Evolutionary conservation across 64 coral and sea anemone genomes (phyloP), one percentile per base, ranked within the genome.

Genomic region (Stichodactyla helianthus): DNA sequence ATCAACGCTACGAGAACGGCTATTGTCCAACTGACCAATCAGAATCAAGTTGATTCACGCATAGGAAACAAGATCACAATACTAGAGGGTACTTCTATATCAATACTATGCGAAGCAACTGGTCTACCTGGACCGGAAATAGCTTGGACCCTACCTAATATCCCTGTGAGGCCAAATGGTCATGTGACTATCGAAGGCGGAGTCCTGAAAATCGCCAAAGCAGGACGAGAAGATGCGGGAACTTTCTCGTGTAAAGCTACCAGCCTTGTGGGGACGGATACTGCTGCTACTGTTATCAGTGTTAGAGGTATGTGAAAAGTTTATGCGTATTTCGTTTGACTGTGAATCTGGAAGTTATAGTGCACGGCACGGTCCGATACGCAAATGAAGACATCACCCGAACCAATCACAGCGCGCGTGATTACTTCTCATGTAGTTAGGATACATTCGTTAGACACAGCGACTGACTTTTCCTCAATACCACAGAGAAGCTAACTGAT

Each of bases 21-120:
- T 5, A 13, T 59, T 59, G 25, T 27, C 22, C 52, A 84, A n/a
- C 56, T 59, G 14, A 55, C 44, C 52, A 84, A 55, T 31, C 52
- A 56, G 23, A 53, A 84, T 55, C 93, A 60, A 12, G 84, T 95
- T 28, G 77, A 57, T 10, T 68, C 84, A 54, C 81, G 35, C 5
- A 89, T 95, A 58, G 94, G 90, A 35, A 74, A 77, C 77, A 86
- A 92, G 14, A 79, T 95, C 55, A 95, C 79, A 87, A 83, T 83
- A 7, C 88, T 95, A 28, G 84, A 91, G 22, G 90, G 89, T 59
- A 87, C 90, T 15, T 79, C 85, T 31, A 77, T 92, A 58, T 54
- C 51, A 16, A 52, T 92, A 12, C 54, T 55, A 18, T 92, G 90
- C 76, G 23, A 86, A 14, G 84, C 62, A 82, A 58, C 58, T 22